phyloP scores from a whole-genome alignment of 92 coral and sea anemone genomes.

The Parazoanthus swiftii region DNA sequence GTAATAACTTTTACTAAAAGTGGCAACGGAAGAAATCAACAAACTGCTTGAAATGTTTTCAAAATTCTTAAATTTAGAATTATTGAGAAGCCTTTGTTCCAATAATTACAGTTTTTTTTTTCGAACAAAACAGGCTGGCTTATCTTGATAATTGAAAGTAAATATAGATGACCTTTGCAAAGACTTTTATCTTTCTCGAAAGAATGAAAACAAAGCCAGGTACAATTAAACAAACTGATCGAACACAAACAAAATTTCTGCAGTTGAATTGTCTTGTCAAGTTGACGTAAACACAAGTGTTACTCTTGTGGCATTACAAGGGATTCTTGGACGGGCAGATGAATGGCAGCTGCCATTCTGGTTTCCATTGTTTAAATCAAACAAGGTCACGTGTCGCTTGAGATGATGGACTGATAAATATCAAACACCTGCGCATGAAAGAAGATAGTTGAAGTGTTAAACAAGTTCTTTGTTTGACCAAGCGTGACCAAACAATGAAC shows the following conservation, averaged over 20 bases:
- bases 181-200: constrained; percentile 10
- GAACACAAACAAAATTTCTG: constrained; percentile 5
- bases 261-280: constrained; percentile 2
- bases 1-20: neutral
- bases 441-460: constrained; percentile 29
- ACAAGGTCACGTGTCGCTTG: constrained; percentile 40
- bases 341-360: constrained; percentile 43
- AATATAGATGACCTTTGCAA: constrained; percentile 38
- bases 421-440: constrained; percentile 35
- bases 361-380: constrained; percentile 22
- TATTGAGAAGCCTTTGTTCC: constrained; percentile 13
- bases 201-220: constrained; percentile 16
- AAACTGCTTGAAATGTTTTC: constrained; percentile 1
- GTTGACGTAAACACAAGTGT: neutral
- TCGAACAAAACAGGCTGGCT: constrained; percentile 20
- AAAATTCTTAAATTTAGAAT: neutral
- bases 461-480: constrained; percentile 44
- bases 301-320: constrained; percentile 31
- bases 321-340: constrained; percentile 41
- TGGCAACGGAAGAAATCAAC: neutral
- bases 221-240: neutral
- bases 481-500: constrained; percentile 25
- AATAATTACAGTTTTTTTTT: constrained; percentile 27
- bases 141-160: constrained; percentile 25
- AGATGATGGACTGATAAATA: constrained; percentile 12